Conservation (phyloP, 2,113 vertebrate species). For the Paradisaea rubra region DNA sequence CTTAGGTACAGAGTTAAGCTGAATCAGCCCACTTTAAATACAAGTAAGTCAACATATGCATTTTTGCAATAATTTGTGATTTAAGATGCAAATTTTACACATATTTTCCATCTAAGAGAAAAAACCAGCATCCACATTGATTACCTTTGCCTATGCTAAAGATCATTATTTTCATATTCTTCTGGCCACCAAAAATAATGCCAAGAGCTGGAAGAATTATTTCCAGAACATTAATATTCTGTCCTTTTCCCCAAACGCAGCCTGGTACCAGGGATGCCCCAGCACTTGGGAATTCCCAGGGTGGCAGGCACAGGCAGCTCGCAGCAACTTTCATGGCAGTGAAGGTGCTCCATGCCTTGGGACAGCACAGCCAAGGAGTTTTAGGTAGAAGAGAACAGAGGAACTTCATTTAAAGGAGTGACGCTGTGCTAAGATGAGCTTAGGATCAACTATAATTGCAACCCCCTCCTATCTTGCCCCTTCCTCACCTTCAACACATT, state of each 20-base stretch:
- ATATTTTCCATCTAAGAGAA: not conserved
- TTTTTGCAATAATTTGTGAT: not conserved
- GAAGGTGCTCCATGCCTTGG: not conserved
- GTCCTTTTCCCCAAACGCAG: not conserved
- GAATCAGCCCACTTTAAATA: not conserved
- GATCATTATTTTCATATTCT: not conserved
- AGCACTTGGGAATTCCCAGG: not conserved
- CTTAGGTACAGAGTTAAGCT: not conserved
- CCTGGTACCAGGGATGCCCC: not conserved
- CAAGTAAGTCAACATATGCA: not conserved
- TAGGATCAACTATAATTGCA: not conserved
- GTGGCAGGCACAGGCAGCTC: not conserved
- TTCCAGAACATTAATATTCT: not conserved
- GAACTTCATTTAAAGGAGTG: not conserved
- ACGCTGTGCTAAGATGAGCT: not conserved
- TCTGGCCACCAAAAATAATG: not conserved
- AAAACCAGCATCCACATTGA: not conserved
- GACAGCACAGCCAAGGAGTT: not conserved
- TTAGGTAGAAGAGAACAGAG: not conserved
- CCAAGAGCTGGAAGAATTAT: not conserved
- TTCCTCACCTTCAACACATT: not conserved
- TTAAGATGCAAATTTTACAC: not conserved
- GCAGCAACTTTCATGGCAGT: not conserved
- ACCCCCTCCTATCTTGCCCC: not conserved
- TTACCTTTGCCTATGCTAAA: not conserved